Evolutionary conservation across 2,888 invertebrate species (phyloP).

Genomic region (Altica lythri): DNA sequence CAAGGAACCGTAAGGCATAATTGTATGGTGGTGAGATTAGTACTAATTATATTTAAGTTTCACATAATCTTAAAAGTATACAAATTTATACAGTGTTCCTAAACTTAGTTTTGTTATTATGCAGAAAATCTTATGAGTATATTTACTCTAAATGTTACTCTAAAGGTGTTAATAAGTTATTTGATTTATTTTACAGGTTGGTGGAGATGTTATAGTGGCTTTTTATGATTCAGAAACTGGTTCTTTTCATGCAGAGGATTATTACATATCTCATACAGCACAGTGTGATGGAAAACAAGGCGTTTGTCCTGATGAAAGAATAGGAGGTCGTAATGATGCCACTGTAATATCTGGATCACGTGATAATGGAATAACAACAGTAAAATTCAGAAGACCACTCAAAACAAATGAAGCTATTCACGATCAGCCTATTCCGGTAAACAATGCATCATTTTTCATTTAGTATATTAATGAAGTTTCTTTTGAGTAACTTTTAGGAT

Average conservation of each 20-base stretch:
- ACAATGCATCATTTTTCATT: slow-evolving; percentile 55
- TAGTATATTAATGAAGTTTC: not conserved
- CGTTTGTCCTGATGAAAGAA: slow-evolving; percentile 82
- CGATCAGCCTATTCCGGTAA: slow-evolving; percentile 60
- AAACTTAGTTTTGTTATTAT: no score
- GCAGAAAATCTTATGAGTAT: no score
- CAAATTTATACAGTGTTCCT: no score
- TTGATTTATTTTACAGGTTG: slow-evolving; percentile 55
- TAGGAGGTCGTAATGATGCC: slow-evolving; percentile 70
- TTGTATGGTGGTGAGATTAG: no score
- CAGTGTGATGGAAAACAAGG: slow-evolving; percentile 83
- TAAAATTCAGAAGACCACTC: slow-evolving; percentile 83
- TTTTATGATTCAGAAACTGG: slow-evolving; percentile 67
- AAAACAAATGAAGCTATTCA: slow-evolving; percentile 74
- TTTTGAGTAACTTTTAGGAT: not conserved
- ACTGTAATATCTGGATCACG: slow-evolving; percentile 76
- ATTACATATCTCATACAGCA: slow-evolving; percentile 79
- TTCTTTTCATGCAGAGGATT: slow-evolving; percentile 79
- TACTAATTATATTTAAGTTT: no score
- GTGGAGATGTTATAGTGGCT: slow-evolving; percentile 83
- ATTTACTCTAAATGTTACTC: no score
- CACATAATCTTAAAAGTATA: no score
- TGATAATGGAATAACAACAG: slow-evolving; percentile 79
- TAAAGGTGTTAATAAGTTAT: no score
- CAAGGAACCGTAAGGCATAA: no score